Evolutionary conservation across 2,113 vertebrate species (phyloP).

Genomic region (human): DNA sequence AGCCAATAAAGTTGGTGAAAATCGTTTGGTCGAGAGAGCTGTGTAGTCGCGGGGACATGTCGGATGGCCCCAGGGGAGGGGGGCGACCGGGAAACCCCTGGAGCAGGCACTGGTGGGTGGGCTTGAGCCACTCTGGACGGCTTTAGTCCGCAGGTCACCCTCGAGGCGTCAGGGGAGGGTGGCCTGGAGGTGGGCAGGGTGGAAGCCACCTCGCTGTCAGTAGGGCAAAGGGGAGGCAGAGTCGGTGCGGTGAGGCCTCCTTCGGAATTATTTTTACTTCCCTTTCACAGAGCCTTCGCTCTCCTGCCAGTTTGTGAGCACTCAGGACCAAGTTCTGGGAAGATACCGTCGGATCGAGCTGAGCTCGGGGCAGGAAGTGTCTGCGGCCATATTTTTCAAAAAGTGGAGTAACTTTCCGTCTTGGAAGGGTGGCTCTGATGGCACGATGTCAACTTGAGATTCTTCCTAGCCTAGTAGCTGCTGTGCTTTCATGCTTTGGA

Average conservation of each 20-base stretch:
- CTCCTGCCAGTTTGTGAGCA: neutral
- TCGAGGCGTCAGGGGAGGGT: neutral
- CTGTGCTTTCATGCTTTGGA: neutral
- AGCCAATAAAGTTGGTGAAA: conserved; percentile 77
- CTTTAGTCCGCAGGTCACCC: neutral
- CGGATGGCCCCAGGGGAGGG: neutral
- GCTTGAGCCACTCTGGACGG: neutral
- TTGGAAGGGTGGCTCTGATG: neutral
- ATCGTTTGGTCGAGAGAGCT: conserved; percentile 59
- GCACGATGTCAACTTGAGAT: neutral
- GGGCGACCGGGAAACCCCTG: neutral
- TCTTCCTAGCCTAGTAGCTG: neutral
- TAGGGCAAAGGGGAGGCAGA: neutral
- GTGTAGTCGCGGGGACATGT: conserved; percentile 49
- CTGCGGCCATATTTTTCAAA: neutral
- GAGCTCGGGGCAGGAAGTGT: neutral
- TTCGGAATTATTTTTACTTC: neutral
- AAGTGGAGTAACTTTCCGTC: conserved; percentile 12
- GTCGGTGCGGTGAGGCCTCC: neutral
- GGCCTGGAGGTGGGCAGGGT: neutral
- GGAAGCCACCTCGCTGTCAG: neutral
- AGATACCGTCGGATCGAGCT: neutral
- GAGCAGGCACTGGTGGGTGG: neutral
- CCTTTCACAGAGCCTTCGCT: neutral
- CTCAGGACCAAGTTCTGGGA: neutral